Conservation (phyloP, 2,113 vertebrate species). For the Leucopternis melanops region DNA sequence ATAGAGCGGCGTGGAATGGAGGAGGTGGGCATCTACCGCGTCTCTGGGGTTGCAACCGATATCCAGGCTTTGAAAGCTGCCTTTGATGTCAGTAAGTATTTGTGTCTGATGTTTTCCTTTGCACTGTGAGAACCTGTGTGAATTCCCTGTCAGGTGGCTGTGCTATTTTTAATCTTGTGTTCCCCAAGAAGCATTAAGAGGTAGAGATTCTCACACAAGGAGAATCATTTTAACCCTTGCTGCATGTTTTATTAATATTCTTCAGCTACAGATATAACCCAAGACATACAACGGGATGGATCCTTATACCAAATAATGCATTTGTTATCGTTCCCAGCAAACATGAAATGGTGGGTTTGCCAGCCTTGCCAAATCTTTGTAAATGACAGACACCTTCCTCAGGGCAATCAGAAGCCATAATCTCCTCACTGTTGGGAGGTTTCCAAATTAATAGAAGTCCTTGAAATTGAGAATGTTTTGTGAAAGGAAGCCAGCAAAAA, state of each 20-base stretch:
- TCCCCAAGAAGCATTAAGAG: background rate
- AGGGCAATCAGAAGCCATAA: background rate
- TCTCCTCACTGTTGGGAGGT: background rate
- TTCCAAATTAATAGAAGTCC: background rate
- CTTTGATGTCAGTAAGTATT: conserved; percentile 93
- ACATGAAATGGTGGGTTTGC: background rate
- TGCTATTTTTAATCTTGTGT: background rate
- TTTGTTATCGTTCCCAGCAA: background rate
- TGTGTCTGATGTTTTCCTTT: background rate
- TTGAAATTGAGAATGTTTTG: background rate
- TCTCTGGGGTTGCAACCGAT: conserved; percentile 95
- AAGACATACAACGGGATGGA: background rate
- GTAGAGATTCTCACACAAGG: background rate
- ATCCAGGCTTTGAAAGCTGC: conserved; percentile 95
- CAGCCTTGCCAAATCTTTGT: background rate
- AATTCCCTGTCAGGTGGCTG: background rate
- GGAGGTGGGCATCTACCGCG: conserved; percentile 97
- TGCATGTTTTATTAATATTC: background rate
- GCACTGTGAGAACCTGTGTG: background rate
- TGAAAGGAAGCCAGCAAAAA: background rate
- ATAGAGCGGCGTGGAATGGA: conserved; percentile 96
- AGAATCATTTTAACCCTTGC: background rate
- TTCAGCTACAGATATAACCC: background rate
- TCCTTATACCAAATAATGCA: background rate
- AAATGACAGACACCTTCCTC: background rate